Conservation (phyloP, 2,797 vertebrate genomes). For the Parauchenoglanis ngamensis region DNA sequence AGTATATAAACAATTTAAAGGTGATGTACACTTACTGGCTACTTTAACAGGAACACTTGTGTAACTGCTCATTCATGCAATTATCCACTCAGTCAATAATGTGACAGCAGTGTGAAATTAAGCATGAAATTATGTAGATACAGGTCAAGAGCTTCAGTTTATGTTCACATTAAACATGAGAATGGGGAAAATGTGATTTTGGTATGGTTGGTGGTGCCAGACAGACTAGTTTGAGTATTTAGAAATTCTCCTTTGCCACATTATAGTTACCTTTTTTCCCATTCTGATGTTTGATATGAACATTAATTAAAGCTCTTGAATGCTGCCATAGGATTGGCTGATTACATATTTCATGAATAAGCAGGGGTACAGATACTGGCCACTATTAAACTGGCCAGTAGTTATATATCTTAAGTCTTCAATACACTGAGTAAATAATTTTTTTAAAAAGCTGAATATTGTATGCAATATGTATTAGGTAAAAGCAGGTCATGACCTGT, state of each 20-base stretch:
- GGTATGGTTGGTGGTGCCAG: neutral
- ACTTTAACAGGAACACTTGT: neutral
- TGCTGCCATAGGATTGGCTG: neutral
- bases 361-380: neutral
- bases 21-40: neutral
- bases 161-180: neutral
- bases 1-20: neutral
- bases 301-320: neutral
- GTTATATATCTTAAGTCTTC: neutral
- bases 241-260: neutral
- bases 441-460: neutral
- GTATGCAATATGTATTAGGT: neutral
- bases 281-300: neutral
- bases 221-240: neutral
- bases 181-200: neutral
- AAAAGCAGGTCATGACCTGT: neutral
- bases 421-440: neutral
- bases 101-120: neutral
- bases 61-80: neutral
- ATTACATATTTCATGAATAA: neutral
- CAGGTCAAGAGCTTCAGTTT: neutral
- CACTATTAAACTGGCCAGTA: neutral
- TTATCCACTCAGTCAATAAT: neutral
- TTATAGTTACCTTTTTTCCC: neutral
- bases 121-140: neutral